Percentiles rank a stretch among this genome's conserved stretches.
phyloP scores from a whole-genome alignment of 2,888 invertebrate genomes.

The Drosophila infuscata region DNA sequence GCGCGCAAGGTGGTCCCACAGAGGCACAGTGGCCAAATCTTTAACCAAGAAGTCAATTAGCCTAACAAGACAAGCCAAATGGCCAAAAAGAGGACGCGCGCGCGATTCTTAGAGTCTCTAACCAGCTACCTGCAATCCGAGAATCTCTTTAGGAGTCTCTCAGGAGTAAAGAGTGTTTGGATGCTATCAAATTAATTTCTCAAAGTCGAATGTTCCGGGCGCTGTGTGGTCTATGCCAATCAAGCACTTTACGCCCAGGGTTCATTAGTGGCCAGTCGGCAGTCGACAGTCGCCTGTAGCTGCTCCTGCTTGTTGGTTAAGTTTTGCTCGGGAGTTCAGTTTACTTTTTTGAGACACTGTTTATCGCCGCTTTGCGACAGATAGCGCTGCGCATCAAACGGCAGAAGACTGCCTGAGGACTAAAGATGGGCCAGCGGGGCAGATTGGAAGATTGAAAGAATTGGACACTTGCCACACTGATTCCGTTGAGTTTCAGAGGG shows the following conservation, averaged over 20 bases:
- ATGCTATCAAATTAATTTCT: constrained; percentile 69
- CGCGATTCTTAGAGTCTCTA: constrained; percentile 22
- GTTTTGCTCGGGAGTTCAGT: background rate
- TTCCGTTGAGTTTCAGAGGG: background rate
- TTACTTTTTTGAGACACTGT: constrained; percentile 40
- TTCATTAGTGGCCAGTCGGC: constrained; percentile 61
- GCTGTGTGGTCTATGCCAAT: constrained; percentile 80
- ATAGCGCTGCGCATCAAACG: constrained; percentile 55
- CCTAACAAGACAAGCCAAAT: constrained; percentile 78
- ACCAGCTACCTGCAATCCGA: constrained; percentile 43
- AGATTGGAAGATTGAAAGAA: constrained; percentile 3
- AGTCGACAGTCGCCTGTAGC: background rate
- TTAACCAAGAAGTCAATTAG: constrained; percentile 81
- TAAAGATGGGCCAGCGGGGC: background rate
- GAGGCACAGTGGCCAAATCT: constrained; percentile 33
- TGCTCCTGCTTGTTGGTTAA: background rate
- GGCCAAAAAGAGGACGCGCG: constrained; percentile 50
- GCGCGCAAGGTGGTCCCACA: constrained; percentile 68
- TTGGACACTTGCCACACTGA: background rate
- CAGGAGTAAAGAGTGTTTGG: constrained; percentile 33
- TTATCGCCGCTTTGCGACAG: constrained; percentile 51
- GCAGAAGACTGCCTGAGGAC: background rate
- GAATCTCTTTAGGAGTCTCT: constrained; percentile 1
- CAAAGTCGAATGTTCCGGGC: constrained; percentile 44
- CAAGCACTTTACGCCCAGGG: constrained; percentile 78